Evolutionary conservation across 1,140 invertebrate genomes (phyloP).

Genomic region (Stratiolaelaps scimitus): DNA sequence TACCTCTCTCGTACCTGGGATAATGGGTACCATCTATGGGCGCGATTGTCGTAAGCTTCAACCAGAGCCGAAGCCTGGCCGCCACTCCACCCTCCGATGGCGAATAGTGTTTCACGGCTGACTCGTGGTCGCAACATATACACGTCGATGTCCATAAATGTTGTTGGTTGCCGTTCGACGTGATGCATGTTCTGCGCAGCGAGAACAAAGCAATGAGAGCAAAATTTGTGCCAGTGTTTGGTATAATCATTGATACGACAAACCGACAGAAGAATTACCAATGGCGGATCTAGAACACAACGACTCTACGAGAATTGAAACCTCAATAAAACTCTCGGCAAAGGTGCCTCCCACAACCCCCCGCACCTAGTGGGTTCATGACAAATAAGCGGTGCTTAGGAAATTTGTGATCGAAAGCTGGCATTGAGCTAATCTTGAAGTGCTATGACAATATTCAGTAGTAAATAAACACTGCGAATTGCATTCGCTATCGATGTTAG

Average conservation of each 20-base stretch:
- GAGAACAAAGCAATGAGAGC: not conserved
- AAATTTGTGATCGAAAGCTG: no score
- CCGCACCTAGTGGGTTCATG: no score
- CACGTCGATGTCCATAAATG: slow-evolving; percentile 4
- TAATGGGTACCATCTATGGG: slow-evolving; percentile 37
- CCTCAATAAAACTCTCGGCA: not conserved
- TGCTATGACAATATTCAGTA: no score
- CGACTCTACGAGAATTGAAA: not conserved
- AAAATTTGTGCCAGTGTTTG: no score
- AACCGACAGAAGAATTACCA: not conserved
- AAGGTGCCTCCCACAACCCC: no score
- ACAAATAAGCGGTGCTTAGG: no score
- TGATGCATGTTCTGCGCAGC: not conserved
- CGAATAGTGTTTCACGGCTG: slow-evolving; percentile 4
- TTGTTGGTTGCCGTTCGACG: slow-evolving; percentile 5
- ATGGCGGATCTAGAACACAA: no score
- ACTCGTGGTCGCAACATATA: slow-evolving; percentile 17
- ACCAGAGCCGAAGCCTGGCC: slow-evolving; percentile 14
- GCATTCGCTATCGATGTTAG: no score
- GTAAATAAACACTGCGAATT: no score
- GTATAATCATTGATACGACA: no score
- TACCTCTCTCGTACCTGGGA: not conserved
- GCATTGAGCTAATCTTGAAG: no score
- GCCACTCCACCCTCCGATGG: slow-evolving; percentile 17
- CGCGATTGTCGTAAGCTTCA: slow-evolving; percentile 10